Percentiles rank a stretch among this genome's conserved stretches.
phyloP scores from a whole-genome alignment of 2,113 vertebrate species.

The Budorcas taxicolor region DNA sequence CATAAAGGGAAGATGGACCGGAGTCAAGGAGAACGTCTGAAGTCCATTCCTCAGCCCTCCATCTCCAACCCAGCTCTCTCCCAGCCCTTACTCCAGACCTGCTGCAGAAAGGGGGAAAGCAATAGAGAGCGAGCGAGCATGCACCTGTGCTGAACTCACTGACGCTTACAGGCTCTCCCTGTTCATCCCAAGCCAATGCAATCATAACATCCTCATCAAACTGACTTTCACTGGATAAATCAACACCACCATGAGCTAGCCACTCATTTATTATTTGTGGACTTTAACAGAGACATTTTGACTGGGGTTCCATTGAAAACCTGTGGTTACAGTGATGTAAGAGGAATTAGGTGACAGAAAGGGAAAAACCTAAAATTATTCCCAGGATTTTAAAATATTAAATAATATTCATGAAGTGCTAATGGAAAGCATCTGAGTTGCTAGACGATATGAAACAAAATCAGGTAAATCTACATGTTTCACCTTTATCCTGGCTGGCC shows the following conservation, averaged over 20 bases:
- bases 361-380: background rate
- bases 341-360: background rate
- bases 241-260: background rate
- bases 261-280: background rate
- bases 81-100: background rate
- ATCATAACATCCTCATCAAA: background rate
- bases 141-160: too few species aligned
- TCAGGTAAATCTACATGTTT: background rate
- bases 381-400: background rate
- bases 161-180: background rate
- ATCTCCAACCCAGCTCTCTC: background rate
- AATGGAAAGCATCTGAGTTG: background rate
- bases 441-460: background rate
- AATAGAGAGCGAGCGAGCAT: fast-evolving
- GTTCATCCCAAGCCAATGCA: background rate
- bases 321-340: background rate
- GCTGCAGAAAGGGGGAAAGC: background rate
- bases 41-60: too few species aligned
- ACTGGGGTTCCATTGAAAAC: background rate
- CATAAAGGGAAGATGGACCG: background rate
- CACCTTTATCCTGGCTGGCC: background rate
- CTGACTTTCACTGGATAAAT: background rate
- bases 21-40: background rate
- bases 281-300: background rate
- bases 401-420: background rate